These are phyloP conservation scores for Bombus vancouverensis DNA, from an alignment of 1,140 invertebrate species.

Conservation along the genomic window DNA sequence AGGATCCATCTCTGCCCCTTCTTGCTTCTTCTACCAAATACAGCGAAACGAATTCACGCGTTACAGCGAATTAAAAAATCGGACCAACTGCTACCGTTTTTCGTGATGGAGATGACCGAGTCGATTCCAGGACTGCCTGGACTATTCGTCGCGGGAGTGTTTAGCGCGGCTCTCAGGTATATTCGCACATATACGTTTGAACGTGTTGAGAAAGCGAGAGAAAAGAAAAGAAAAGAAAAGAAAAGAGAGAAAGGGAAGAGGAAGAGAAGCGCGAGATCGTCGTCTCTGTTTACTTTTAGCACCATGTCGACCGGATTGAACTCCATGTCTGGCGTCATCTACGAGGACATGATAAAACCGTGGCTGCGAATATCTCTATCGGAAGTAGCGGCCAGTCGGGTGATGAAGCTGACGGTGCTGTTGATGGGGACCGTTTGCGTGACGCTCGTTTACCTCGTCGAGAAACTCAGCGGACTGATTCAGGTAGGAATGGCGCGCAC, in stretches of 20 bases:
- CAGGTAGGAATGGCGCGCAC: constrained; percentile 77
- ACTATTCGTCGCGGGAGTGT: constrained; percentile 90
- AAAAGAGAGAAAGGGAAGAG: background rate
- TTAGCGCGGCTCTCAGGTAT: constrained; percentile 88
- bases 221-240: too few relatives aligned
- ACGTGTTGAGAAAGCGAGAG: background rate
- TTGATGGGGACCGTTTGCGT: constrained; percentile 86
- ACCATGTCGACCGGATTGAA: constrained; percentile 91
- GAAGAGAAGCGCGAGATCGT: background rate
- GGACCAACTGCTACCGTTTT: constrained; percentile 87
- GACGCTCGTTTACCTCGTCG: constrained; percentile 86
- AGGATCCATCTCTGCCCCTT: too few relatives aligned
- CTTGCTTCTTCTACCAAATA: accelerated
- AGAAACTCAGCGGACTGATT: constrained; percentile 87
- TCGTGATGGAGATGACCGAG: constrained; percentile 88
- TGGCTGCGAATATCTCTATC: constrained; percentile 84
- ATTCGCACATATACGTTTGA: background rate
- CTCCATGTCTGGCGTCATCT: constrained; percentile 91
- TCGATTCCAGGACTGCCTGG: constrained; percentile 88
- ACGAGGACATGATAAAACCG: constrained; percentile 90
- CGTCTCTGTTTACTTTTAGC: constrained; percentile 78
- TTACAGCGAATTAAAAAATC: constrained; percentile 84
- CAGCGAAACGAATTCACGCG: background rate
- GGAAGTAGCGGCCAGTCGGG: constrained; percentile 85
- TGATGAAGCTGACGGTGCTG: constrained; percentile 88